phyloP scores from a whole-genome alignment of 2,113 vertebrate species.

The Forbesichthys agassizii region DNA sequence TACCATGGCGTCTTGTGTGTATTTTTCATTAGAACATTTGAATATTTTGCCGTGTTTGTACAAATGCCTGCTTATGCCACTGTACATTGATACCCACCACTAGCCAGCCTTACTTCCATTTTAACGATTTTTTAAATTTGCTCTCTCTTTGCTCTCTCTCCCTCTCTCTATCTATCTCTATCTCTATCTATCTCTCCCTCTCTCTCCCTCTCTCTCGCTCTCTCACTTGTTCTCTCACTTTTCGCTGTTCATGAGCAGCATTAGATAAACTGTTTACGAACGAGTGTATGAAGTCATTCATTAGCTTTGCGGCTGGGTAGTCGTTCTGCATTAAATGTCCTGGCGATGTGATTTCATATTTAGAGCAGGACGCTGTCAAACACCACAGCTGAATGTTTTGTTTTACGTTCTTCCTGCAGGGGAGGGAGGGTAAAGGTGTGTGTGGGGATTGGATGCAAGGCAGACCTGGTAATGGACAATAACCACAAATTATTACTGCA shows the following conservation, averaged over 20 bases:
- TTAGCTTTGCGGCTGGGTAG: conserved; percentile 31
- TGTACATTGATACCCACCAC: conserved; percentile 13
- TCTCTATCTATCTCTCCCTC: background rate
- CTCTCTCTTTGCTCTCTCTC: background rate
- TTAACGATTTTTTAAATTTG: conserved; percentile 19
- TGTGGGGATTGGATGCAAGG: no score
- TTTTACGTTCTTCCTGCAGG: no score
- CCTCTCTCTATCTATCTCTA: no score
- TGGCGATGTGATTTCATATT: conserved; percentile 52
- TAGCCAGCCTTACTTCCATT: conserved; percentile 34
- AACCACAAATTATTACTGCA: no score
- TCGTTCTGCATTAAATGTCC: conserved; percentile 39
- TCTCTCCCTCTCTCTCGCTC: background rate
- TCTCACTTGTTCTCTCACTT: background rate
- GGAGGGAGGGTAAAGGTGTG: no score
- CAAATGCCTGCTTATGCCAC: conserved; percentile 36
- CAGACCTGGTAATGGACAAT: no score
- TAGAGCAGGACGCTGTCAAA: conserved; percentile 42
- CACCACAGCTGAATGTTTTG: conserved; percentile 8
- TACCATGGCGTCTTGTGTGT: no score
- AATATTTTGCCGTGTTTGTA: conserved; percentile 45
- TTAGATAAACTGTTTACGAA: conserved; percentile 57
- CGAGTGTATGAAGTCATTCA: conserved; percentile 58
- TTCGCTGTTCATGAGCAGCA: conserved; percentile 49
- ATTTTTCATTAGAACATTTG: no score